Percentiles rank a stretch among this genome's conserved stretches.
Conservation (phyloP, 1,140 invertebrate species). For the Drosophila cardini region DNA sequence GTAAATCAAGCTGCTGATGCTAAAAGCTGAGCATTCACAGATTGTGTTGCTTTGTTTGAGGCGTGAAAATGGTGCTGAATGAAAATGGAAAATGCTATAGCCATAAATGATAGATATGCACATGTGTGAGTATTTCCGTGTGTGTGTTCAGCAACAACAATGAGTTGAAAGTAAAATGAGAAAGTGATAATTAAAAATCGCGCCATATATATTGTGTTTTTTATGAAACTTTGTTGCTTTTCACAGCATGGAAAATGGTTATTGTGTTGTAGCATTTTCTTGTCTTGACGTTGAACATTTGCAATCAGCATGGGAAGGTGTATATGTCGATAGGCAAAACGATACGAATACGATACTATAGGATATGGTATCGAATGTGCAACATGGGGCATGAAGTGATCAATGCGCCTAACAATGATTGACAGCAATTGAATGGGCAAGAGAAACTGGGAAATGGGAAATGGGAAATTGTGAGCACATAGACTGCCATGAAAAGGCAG, state of each 20-base stretch:
- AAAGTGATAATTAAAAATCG: slow-evolving; percentile 83
- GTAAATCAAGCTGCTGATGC: slow-evolving; percentile 30
- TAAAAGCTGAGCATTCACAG: slow-evolving; percentile 74
- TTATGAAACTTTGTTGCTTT: slow-evolving; percentile 32
- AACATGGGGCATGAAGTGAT: slow-evolving; percentile 63
- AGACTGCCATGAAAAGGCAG: slow-evolving; percentile 20
- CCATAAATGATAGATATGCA: slow-evolving; percentile 44
- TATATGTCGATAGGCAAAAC: background rate
- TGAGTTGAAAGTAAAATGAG: slow-evolving; percentile 52
- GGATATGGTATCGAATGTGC: slow-evolving; percentile 14
- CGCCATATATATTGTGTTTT: slow-evolving; percentile 60
- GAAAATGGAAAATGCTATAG: slow-evolving; percentile 43
- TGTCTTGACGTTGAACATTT: slow-evolving; percentile 54
- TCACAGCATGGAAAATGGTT: slow-evolving; percentile 50
- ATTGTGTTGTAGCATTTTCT: slow-evolving; percentile 67
- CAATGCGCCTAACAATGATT: slow-evolving; percentile 81
- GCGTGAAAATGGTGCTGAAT: slow-evolving; percentile 60
- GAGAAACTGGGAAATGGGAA: background rate
- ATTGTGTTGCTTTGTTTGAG: slow-evolving; percentile 67
- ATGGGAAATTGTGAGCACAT: background rate
- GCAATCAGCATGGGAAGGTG: slow-evolving; percentile 62
- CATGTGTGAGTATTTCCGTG: slow-evolving; percentile 29
- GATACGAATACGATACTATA: slow-evolving; percentile 4
- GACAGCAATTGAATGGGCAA: slow-evolving; percentile 61
- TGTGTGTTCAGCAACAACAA: slow-evolving; percentile 40